These are phyloP conservation scores for Porites lutea DNA, from an alignment of 64 coral and sea anemone species.

Conservation along the genomic window DNA sequence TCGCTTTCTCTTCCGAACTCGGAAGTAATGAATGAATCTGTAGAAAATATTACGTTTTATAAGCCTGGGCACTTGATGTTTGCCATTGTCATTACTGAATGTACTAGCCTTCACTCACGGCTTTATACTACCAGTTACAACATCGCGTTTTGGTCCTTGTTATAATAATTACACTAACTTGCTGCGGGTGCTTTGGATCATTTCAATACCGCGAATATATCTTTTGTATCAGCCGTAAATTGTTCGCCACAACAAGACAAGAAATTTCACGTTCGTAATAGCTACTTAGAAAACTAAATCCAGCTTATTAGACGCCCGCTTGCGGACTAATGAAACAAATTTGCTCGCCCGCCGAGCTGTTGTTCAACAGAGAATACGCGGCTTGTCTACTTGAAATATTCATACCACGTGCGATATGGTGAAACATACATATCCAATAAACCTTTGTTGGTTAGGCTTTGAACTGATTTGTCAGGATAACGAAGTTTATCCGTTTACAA, in stretches of 20 bases:
- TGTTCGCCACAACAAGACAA: slow-evolving; percentile 33
- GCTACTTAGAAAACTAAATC: not conserved
- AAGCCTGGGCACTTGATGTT: not conserved
- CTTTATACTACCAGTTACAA: not conserved
- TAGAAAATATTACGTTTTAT: too few species aligned
- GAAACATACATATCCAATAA: not conserved
- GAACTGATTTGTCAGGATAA: too few species aligned
- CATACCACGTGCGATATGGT: slow-evolving; percentile 37
- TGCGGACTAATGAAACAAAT: slow-evolving; percentile 21
- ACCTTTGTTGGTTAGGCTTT: too few species aligned
- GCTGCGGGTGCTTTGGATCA: not conserved
- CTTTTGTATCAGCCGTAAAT: slow-evolving; percentile 9
- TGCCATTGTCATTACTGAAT: not conserved
- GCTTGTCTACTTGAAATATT: slow-evolving; percentile 37
- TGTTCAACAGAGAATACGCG: slow-evolving; percentile 6
- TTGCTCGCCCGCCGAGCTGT: not conserved
- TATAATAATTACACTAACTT: too few species aligned
- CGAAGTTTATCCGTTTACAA: too few species aligned
- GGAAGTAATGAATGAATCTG: too few species aligned
- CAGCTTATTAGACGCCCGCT: slow-evolving; percentile 11
- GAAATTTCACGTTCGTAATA: not conserved
- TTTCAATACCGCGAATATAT: not conserved
- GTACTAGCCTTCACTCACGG: not conserved
- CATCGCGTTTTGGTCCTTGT: not conserved
- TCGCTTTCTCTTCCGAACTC: too few species aligned